phyloP scores from a whole-genome alignment of 2,113 vertebrate species.

The Pseudolaguvia tuberculata region DNA sequence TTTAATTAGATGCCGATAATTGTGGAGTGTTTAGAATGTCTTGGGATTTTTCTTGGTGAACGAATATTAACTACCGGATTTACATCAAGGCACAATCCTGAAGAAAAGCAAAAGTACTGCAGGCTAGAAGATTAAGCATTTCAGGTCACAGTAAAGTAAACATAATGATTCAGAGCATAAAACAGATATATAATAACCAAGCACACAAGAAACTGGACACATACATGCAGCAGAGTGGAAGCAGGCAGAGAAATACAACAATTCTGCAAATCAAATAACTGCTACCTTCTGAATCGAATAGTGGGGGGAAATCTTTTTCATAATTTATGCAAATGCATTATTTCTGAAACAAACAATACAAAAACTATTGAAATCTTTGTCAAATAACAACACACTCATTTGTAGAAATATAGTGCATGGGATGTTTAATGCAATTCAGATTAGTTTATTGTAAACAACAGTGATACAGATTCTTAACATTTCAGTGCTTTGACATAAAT shows the following conservation, averaged over 20 bases:
- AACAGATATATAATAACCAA: constrained; percentile 22
- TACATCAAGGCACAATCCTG: neutral
- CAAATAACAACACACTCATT: constrained; percentile 43
- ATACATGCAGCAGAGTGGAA: constrained; percentile 41
- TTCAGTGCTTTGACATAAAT: constrained; percentile 44
- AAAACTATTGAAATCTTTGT: constrained; percentile 7
- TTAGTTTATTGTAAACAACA: constrained; percentile 60
- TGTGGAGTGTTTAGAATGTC: neutral
- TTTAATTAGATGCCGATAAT: neutral
- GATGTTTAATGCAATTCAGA: constrained; percentile 45
- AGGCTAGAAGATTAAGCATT: constrained; percentile 4
- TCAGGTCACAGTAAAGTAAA: constrained; percentile 15
- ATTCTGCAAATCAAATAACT: constrained; percentile 27
- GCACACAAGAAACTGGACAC: neutral
- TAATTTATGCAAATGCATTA: constrained; percentile 47
- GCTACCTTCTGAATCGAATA: constrained; percentile 65
- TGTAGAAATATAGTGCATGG: constrained; percentile 54
- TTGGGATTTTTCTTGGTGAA: neutral
- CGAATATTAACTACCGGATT: neutral
- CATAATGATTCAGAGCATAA: constrained; percentile 23
- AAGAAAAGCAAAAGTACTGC: constrained; percentile 11
- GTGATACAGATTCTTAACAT: constrained; percentile 50
- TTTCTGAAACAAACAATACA: constrained; percentile 52
- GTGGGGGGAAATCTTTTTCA: constrained; percentile 43
- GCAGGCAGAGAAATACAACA: constrained; percentile 36